phyloP scores from a whole-genome alignment of 1,140 invertebrate genomes.

The Achatina immaculata region DNA sequence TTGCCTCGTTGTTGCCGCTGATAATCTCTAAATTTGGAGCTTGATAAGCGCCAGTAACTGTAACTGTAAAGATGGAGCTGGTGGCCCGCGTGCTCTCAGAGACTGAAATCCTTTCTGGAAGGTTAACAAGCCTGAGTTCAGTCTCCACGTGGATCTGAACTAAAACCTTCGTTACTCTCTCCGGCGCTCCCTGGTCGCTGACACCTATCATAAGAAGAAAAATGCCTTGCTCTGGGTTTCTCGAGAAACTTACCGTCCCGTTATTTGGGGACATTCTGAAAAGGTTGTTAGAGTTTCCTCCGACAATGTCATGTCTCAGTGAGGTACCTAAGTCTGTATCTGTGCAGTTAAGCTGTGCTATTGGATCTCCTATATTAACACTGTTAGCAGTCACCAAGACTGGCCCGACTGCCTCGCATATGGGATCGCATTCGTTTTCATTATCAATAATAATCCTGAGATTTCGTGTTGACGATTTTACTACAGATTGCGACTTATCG shows the following conservation, averaged over 20 bases:
- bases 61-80: constrained; percentile 4
- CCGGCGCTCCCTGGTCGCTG: background rate
- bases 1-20: constrained; percentile 78
- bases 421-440: constrained; percentile 32
- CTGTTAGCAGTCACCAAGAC: background rate
- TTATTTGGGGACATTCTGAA: background rate
- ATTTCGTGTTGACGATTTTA: background rate
- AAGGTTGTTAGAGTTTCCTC: constrained; percentile 14
- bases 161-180: background rate
- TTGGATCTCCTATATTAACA: background rate
- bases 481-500: constrained; percentile 4
- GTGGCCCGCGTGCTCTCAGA: background rate
- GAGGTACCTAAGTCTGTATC: background rate
- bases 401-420: background rate
- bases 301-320: background rate
- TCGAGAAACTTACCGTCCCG: background rate
- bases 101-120: background rate
- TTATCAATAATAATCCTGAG: constrained; percentile 28
- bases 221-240: background rate
- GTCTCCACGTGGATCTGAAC: constrained; percentile 20
- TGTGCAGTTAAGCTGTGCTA: constrained; percentile 19
- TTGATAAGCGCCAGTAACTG: constrained; percentile 10
- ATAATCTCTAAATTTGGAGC: constrained; percentile 8
- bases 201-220: constrained; percentile 9
- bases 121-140: background rate